Conservation (phyloP, 2,888 invertebrate species). For the Dolichopus griseipennis region DNA sequence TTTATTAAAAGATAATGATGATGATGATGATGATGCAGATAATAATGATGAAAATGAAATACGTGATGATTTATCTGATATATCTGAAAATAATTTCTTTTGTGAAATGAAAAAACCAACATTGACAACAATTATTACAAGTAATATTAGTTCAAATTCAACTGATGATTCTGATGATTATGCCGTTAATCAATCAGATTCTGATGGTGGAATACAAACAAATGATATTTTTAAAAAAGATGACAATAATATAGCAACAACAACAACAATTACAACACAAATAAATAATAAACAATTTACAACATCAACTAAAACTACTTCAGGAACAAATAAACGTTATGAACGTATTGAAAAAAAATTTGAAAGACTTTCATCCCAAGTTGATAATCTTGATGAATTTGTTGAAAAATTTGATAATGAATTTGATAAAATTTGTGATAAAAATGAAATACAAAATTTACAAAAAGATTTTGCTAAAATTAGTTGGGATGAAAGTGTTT, state of each 20-base stretch:
- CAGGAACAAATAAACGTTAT: constrained; percentile 23
- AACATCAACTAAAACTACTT: neutral
- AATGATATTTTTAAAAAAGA: constrained; percentile 7
- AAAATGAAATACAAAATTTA: constrained; percentile 40
- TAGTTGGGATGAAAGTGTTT: constrained; percentile 43
- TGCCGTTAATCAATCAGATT: neutral
- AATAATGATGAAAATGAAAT: constrained; percentile 5
- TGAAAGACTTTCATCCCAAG: constrained; percentile 36
- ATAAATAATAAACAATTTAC: neutral
- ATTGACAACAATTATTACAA: neutral
- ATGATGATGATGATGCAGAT: constrained; percentile 9
- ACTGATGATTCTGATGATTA: constrained; percentile 1
- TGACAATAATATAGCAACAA: neutral
- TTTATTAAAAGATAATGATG: constrained; percentile 7
- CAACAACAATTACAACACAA: constrained; percentile 4
- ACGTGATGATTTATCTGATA: neutral
- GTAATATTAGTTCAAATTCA: constrained; percentile 1
- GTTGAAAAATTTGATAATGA: constrained; percentile 34
- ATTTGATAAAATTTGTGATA: constrained; percentile 35
- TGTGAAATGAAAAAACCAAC: constrained; percentile 10
- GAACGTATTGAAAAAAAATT: constrained; percentile 39
- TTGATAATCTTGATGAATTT: constrained; percentile 32
- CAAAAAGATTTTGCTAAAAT: constrained; percentile 43
- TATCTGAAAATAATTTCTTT: constrained; percentile 11
- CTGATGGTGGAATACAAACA: constrained; percentile 2